A percentile compares a stretch with the other conserved stretches of the same genome.
Conservation (phyloP, 2,113 vertebrate genomes). For the Brienomyrus brachyistius region DNA sequence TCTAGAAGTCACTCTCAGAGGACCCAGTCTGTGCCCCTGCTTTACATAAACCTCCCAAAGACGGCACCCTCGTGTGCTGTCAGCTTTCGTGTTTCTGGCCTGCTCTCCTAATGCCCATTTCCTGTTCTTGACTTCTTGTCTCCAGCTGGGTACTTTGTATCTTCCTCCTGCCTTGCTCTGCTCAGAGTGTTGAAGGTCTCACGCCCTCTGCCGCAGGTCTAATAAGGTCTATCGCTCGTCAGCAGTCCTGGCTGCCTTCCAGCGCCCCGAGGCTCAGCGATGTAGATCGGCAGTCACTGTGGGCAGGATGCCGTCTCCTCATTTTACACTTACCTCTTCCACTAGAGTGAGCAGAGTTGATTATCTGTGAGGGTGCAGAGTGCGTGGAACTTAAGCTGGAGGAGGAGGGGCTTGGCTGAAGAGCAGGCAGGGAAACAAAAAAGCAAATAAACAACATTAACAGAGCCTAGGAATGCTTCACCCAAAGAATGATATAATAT, state of each 20-base stretch:
- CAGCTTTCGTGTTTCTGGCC: background rate
- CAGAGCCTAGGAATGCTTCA: background rate
- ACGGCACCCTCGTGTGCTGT: background rate
- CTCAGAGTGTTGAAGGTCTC: background rate
- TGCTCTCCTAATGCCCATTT: background rate
- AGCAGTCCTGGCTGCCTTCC: background rate
- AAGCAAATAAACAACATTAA: background rate
- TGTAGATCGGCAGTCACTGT: background rate
- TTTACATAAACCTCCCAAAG: background rate
- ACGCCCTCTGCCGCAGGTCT: background rate
- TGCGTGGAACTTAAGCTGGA: constrained; percentile 91
- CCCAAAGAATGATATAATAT: background rate
- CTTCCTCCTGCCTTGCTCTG: background rate
- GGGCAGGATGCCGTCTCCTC: background rate
- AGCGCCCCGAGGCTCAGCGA: background rate
- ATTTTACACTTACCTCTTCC: constrained; percentile 76
- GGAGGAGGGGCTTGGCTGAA: constrained; percentile 87
- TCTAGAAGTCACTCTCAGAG: background rate
- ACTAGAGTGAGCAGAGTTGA: constrained; percentile 86
- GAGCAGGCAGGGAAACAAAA: constrained; percentile 52
- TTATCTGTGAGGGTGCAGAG: constrained; percentile 85
- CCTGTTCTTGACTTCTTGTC: background rate
- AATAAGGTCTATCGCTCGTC: background rate
- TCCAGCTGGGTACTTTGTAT: background rate
- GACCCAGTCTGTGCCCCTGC: background rate